Base-by-base conservation (phyloP, 2,888 invertebrate species). In the Melieria omissa region DNA sequence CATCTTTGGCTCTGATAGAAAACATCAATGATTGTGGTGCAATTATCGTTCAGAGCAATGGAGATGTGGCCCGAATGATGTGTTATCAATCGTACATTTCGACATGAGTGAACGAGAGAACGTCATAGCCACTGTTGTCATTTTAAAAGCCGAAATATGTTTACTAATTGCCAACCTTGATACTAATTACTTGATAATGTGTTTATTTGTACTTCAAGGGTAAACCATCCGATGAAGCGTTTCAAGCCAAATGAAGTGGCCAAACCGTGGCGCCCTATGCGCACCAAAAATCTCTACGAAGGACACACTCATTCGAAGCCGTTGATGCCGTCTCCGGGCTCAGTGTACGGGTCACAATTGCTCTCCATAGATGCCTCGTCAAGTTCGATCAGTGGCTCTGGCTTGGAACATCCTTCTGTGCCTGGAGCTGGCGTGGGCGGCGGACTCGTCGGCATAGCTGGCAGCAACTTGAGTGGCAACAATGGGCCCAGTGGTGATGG, bases 151-250 rank as follows among this genome's bases (percentile, higher is more conserved):
- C n/a, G n/a, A n/a, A n/a, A n/a, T n/a, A n/a, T n/a, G 16, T 16
- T 16, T 2, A 16, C 16, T 16, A 16, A 16, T 1, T 16, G 16
- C 16, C 16, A 16, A 16, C 29, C 29, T 29, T 29, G 3, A 29
- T 29, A 29, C 29, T 29, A 29, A 29, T 29, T 29, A 29, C 4
- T 41, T 29, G 6, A 14, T 41, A 55, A n/a, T 55, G n/a, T 14
- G 12, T 14, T 47, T 45, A 10, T 41, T 42, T 29, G 29, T 29
- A 29, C 29, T 75, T 80, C 4, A 78, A 92, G 96, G 96, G 89
- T 96, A 82, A 93, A 96, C 86, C 94, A 96, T 88, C 96, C 96
- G 0, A 94, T 97, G 74, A 97, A 97, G 88, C 92, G 94, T 80
- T 93, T 95, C 88, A 94, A 95, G 87, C 89, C 90, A 47, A 89